phyloP scores from a whole-genome alignment of 2,113 vertebrate species.

The Desmodus rotundus region DNA sequence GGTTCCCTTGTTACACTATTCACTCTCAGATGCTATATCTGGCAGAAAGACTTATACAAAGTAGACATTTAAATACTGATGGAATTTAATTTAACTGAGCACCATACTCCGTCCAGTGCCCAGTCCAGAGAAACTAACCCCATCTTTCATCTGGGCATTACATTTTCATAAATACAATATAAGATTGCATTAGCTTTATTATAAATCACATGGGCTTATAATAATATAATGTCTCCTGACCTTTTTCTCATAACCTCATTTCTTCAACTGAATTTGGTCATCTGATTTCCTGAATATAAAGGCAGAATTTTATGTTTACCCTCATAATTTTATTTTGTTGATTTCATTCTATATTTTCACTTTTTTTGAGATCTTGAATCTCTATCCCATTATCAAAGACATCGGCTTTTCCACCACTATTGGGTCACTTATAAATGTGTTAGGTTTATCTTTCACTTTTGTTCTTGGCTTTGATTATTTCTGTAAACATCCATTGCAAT shows the following conservation, averaged over 20 bases:
- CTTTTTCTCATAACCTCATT: neutral
- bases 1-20: neutral
- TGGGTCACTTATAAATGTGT: neutral
- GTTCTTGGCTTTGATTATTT: neutral
- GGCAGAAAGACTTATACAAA: neutral
- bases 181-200: neutral
- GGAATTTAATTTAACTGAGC: neutral
- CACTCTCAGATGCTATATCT: neutral
- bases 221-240: neutral
- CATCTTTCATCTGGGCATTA: neutral
- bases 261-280: neutral
- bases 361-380: neutral
- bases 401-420: neutral
- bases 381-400: neutral
- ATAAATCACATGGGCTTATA: neutral
- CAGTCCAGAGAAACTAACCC: neutral
- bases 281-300: neutral
- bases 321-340: neutral
- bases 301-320: neutral
- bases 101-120: neutral
- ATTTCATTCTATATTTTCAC: neutral
- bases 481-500: neutral
- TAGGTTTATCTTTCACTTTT: neutral
- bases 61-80: neutral
- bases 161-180: neutral